A percentile compares a stretch with the other conserved stretches of the same genome.
Evolutionary conservation across 2,113 vertebrate genomes (phyloP).

Genomic region (Eretmochelys imbricata): DNA sequence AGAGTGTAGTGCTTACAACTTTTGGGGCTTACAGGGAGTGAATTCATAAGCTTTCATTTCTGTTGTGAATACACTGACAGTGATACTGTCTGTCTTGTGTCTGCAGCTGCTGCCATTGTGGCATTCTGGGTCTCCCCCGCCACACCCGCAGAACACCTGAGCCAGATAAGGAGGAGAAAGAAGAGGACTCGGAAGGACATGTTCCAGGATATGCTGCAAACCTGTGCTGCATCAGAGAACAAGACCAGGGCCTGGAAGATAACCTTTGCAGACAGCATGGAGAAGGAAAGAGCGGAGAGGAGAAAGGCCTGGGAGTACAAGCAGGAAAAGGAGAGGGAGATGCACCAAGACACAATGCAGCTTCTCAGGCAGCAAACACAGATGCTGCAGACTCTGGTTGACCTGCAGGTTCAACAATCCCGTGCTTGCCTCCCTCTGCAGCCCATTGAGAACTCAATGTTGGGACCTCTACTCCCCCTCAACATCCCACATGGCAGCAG

Average conservation of each 20-base stretch:
- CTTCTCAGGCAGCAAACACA: no score
- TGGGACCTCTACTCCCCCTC: no score
- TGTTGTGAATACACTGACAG: background rate
- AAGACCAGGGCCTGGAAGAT: background rate
- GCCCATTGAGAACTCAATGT: no score
- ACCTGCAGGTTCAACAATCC: no score
- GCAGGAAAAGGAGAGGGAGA: background rate
- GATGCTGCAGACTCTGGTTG: no score
- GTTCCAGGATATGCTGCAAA: background rate
- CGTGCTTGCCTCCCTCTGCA: no score
- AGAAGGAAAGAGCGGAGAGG: background rate
- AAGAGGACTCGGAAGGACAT: background rate
- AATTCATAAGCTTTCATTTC: background rate
- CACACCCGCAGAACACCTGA: background rate
- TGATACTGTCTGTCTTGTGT: background rate
- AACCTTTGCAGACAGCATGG: background rate
- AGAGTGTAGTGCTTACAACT: background rate
- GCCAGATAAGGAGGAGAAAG: background rate
- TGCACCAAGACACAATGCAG: no score
- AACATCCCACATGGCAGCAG: no score
- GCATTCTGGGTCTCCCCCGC: background rate
- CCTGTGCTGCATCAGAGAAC: background rate
- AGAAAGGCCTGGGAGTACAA: background rate
- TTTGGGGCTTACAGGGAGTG: background rate
- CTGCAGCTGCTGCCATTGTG: background rate